Conservation (phyloP, 2,888 invertebrate species). For the Tortrix viridana region DNA sequence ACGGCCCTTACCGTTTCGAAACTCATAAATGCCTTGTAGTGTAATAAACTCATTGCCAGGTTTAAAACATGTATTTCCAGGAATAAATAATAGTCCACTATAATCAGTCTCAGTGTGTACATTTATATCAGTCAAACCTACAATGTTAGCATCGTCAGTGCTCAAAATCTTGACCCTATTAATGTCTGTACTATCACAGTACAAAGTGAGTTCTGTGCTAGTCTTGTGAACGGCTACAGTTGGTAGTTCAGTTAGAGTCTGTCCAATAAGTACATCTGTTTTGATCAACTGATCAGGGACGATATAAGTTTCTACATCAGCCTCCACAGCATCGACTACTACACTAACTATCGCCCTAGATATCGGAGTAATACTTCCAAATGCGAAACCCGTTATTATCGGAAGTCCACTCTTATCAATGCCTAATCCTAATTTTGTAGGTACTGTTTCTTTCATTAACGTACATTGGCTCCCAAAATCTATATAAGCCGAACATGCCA, state of each 20-base stretch:
- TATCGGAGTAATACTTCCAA: conserved; percentile 17
- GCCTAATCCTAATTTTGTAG: not conserved
- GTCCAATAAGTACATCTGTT: conserved; percentile 34
- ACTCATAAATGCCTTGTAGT: not conserved
- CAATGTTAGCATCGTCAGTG: not conserved
- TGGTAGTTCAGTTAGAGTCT: conserved; percentile 34
- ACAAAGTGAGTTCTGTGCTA: conserved; percentile 9
- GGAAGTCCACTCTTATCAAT: conserved; percentile 20
- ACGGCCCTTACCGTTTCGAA: not conserved
- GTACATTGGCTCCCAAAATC: conserved; percentile 41
- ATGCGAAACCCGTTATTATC: conserved; percentile 28
- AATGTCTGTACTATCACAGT: conserved; percentile 14
- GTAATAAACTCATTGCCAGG: not conserved
- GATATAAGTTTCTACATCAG: conserved; percentile 21
- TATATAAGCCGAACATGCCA: conserved; percentile 19
- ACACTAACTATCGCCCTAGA: conserved; percentile 16
- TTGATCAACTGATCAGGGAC: conserved; percentile 19
- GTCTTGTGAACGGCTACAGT: conserved; percentile 23
- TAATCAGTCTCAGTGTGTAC: not conserved
- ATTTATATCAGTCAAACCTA: not conserved
- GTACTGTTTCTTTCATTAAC: not conserved
- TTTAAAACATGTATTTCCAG: not conserved
- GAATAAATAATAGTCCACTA: not conserved
- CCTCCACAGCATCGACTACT: conserved; percentile 28
- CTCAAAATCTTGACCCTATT: not conserved